Conservation (phyloP, 2,888 invertebrate genomes). For the Luperina testacea region DNA sequence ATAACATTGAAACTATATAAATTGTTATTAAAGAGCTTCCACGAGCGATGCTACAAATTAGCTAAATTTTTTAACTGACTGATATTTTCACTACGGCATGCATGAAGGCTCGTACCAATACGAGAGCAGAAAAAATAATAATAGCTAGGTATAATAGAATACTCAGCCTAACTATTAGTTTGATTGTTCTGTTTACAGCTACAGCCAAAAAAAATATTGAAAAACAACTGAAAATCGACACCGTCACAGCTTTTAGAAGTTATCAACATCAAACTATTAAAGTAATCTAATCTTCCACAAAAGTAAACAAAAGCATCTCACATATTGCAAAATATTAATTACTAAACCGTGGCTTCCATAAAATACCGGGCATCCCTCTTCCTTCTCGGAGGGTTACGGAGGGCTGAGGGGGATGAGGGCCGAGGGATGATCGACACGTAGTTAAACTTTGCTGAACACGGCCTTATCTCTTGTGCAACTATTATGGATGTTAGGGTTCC, state of each 20-base stretch:
- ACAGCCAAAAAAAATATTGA: neutral
- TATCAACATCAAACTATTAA: neutral
- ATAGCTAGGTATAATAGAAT: neutral
- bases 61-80: neutral
- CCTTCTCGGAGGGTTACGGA: constrained; percentile 35
- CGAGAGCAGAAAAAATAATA: too few species aligned
- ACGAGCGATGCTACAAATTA: neutral
- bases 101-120: neutral
- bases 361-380: constrained; percentile 34
- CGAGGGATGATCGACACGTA: constrained; percentile 56
- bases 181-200: neutral
- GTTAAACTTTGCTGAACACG: constrained; percentile 53
- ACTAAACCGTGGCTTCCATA: constrained; percentile 39
- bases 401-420: constrained; percentile 20
- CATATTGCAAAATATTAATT: constrained; percentile 52
- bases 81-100: neutral
- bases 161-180: neutral
- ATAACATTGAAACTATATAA: neutral
- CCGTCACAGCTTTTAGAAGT: neutral
- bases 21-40: too few species aligned
- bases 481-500: constrained; percentile 32
- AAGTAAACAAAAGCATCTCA: constrained; percentile 33
- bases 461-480: constrained; percentile 58
- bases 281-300: neutral
- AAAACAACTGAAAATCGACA: neutral